Base-by-base conservation (phyloP, 2,888 invertebrate genomes). In the Eudasyphora cyanicolor region DNA sequence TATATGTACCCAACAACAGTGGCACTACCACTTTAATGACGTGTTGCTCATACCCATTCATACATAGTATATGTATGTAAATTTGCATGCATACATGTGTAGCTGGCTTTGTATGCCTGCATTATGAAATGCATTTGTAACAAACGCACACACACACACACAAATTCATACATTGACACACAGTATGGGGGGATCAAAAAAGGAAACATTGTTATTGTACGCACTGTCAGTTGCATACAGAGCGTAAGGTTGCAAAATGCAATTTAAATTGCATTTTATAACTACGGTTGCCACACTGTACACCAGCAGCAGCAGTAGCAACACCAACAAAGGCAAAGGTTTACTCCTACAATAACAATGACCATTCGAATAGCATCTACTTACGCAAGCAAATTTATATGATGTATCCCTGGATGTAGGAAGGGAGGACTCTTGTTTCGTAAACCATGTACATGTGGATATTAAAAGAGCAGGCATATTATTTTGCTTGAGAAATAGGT, bases 191-290 rank as follows among this genome's bases (percentile, higher is more conserved):
- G 5, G 14, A 42, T 7, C 27, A 67, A 67, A 64, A 24, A 67
- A 42, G 42, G 27, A 57, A 79, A 74, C 60, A 70, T 74, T 76
- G 70, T 79, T 74, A 79, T 79, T 83, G 79, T 83, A 74, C 76
- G 74, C 62, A 79, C 73, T 82, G 76, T 78, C 85, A 82, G 73
- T 67, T 77, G 74, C 76, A 78, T 79, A 78, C 27, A 69, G 17
- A 73, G 60, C 70, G 74, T 82, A 85, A 80, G 74, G 82, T 78
- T 78, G 80, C 82, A 86, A 86, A 87, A 86, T 86, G 86, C 86
- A 89, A 88, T 88, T 88, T 87, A 85, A 88, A 86, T 86, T 86
- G 85, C 82, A 86, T 82, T 87, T 77, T 74, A 78, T 78, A 77
- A 80, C 73, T 67, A 35, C 62, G n/a, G 29, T n/a, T 29, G 24